Percentiles rank a stretch among this genome's conserved stretches.
These are phyloP conservation scores for Neodon shergylaensis DNA, from an alignment of 2,113 vertebrate genomes.

Conservation along the genomic window DNA sequence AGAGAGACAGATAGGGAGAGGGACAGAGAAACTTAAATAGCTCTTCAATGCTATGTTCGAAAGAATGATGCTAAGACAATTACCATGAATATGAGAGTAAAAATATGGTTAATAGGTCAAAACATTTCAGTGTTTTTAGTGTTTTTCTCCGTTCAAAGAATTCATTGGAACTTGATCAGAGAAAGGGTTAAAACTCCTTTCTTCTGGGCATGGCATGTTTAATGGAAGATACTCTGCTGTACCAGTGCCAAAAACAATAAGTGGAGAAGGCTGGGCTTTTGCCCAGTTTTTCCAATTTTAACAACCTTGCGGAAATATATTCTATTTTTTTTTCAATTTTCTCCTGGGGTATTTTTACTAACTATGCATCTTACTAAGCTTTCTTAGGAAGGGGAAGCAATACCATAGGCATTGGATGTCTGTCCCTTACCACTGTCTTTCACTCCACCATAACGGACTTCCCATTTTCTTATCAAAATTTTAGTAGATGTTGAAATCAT, in stretches of 20 bases:
- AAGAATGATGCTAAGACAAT: neutral
- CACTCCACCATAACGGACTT: neutral
- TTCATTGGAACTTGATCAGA: neutral
- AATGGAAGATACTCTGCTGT: conserved; percentile 47
- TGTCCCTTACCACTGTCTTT: neutral
- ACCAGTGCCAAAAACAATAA: conserved; percentile 43
- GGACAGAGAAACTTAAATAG: neutral
- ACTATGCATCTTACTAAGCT: neutral
- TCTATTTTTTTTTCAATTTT: neutral
- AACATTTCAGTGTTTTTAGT: neutral
- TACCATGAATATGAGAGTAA: neutral
- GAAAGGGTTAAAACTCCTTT: conserved; percentile 48
- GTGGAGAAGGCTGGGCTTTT: neutral
- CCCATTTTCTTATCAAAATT: neutral
- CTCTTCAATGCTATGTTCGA: neutral
- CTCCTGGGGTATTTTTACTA: conserved; percentile 29
- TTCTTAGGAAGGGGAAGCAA: neutral
- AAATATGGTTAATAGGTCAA: neutral
- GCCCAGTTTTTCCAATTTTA: conserved; percentile 39
- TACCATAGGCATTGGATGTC: neutral
- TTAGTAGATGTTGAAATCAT: neutral
- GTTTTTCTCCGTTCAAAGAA: neutral
- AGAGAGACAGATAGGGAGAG: too few species aligned
- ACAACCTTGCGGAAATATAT: conserved; percentile 44
- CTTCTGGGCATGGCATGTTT: neutral